Evolutionary conservation across 2,888 invertebrate species (phyloP), one percentile per base, ranked within the genome.

Genomic region (Sceliomorpha sp.): DNA sequence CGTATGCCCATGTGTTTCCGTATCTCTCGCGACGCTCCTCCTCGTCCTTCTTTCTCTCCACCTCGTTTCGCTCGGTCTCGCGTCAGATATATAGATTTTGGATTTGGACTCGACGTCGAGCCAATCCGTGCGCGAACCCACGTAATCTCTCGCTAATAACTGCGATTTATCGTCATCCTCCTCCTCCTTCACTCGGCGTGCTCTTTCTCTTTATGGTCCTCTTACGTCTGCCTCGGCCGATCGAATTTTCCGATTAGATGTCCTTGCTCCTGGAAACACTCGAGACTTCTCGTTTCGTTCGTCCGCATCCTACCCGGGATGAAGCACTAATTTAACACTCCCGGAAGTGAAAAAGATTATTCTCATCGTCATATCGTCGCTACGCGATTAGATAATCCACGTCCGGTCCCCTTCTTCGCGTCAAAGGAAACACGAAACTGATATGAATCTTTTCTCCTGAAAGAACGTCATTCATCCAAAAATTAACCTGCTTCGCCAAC

Each of bases 131-230:
- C 77, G 77, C 79, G 80, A 80, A 75, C 78, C 78, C 76, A 75
- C 81, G 85, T 87, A 87, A 87, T 87, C 87, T 87, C 81, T 75
- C 76, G 82, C 87, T 88, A 88, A 88, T 88, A 87, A 88, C 86
- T 75, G 76, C 86, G 87, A 88, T 88, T 88, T 87, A 88, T 88
- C 80, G 82, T 80, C 76, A 75, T 74, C 53, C 62, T 62, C 76
- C 76, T 74, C 53, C 62, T 62, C 51, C 66, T 71, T 67, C 37
- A 56, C 70, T 70, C 73, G 71, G 63, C 67, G 47, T 64, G 63
- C 64, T 69, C 75, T 73, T 72, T 67, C 68, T 67, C 75, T 72
- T 75, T 70, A 76, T 69, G 47, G 67, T 72, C 58, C 62, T 72
- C 72, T 68, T 60, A 68, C 40, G 56, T 67, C 59, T 45, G 66